Base-by-base conservation (phyloP, 1,140 invertebrate species). In the Onthophagus taurus region DNA sequence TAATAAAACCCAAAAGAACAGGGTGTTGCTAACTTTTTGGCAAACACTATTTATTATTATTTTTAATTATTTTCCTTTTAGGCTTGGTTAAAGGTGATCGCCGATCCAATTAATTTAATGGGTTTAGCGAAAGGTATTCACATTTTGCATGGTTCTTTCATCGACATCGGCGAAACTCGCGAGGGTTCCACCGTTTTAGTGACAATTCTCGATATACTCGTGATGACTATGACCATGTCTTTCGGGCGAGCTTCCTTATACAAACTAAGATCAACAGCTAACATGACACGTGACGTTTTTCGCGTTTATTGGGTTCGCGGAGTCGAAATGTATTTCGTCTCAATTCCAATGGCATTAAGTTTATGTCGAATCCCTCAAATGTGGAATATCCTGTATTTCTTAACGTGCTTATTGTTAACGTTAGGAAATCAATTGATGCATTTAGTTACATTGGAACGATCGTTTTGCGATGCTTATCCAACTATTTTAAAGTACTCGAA, bases 361-460 rank as follows among this genome's bases (percentile, higher is more conserved):
- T 26, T 26, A 7, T 6, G 6, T 7, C 6, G 23, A 6, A 26
- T 26, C 6, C 38, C 23, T n/a, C 38, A 41, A 17, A 18, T 30
- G 2, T 41, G 38, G 38, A 20, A 9, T 13, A 2, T 29, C 14
- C 21, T 23, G 16, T 41, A 41, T 17, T 41, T 41, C 24, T 26
- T 41, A 11, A 12, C 23, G 38, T 41, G 13, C 14, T 26, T 41
- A n/a, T 18, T 16, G 9, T 23, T 29, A 18, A 7, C 29, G 6
- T 12, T 41, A 41, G 23, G 17, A 11, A 41, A 26, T 16, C 38
- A 41, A 13, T 4, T 41, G 8, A 14, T 14, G 3, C 38, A 41
- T 11, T 23, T 41, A 7, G 12, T 41, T 11, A 24, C 38, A 4
- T 17, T 26, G 6, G 38, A 41, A n/a, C 24, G n/a, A 18, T 11